Conservation (phyloP, 2,797 vertebrate genomes). For the Lindbergichthys nudifrons region DNA sequence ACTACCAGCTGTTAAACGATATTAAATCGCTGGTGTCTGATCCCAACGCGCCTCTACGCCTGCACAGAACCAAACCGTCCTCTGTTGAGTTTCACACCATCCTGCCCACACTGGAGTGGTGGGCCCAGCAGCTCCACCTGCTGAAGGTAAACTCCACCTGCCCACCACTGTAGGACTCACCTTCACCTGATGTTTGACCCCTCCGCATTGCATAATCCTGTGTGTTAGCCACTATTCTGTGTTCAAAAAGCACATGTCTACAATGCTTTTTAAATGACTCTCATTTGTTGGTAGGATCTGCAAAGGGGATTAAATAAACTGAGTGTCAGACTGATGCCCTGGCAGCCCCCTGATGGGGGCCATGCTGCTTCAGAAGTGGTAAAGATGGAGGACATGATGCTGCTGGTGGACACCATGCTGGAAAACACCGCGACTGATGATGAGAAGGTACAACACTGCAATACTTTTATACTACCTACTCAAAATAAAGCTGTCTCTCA, state of each 20-base stretch:
- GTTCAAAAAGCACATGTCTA: too few species aligned
- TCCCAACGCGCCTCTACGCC: constrained; percentile 78
- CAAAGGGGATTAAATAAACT: constrained; percentile 82
- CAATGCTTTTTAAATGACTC: not conserved
- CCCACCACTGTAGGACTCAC: too few species aligned
- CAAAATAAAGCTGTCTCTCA: too few species aligned
- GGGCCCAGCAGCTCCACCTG: constrained; percentile 87
- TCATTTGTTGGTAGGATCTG: constrained; percentile 81
- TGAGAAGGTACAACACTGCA: constrained; percentile 23
- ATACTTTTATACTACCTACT: not conserved
- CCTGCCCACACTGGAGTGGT: constrained; percentile 84
- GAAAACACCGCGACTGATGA: constrained; percentile 80
- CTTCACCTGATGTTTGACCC: too few species aligned
- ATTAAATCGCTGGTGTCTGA: constrained; percentile 81
- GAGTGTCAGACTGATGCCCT: constrained; percentile 80
- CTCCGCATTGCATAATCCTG: too few species aligned
- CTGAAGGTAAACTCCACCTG: constrained; percentile 82
- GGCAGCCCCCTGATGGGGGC: constrained; percentile 69
- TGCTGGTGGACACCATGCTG: constrained; percentile 87
- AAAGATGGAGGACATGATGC: constrained; percentile 88
- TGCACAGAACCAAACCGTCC: constrained; percentile 70
- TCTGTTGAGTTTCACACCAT: constrained; percentile 82
- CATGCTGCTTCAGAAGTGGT: constrained; percentile 62
- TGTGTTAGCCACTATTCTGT: too few species aligned
- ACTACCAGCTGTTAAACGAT: constrained; percentile 83